A percentile compares a stretch with the other conserved stretches of the same genome.
Conservation (phyloP, 1,140 invertebrate species). For the Pissodes strobi region DNA sequence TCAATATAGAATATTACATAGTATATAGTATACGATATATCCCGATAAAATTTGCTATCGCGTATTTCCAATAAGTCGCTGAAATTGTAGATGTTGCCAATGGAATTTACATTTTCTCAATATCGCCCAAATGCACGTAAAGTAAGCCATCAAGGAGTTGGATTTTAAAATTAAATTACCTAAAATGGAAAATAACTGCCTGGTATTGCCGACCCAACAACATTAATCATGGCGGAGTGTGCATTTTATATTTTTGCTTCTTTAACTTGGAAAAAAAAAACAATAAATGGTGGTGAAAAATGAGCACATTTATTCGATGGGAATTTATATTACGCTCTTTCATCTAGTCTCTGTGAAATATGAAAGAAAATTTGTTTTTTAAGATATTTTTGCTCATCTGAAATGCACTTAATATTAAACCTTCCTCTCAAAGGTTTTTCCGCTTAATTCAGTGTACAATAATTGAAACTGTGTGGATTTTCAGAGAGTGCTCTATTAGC, state of each 20-base stretch:
- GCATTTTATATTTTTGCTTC: constrained; percentile 23
- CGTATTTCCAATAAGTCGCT: no score
- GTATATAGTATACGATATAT: no score
- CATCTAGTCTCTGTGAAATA: background rate
- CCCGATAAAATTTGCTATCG: no score
- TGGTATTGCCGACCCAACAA: background rate
- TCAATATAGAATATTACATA: no score
- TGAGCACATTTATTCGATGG: constrained; percentile 10
- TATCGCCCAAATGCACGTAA: background rate
- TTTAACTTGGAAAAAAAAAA: constrained; percentile 6
- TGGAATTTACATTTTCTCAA: background rate
- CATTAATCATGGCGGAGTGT: constrained; percentile 13
- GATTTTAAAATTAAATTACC: constrained; percentile 6
- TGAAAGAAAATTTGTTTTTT: background rate
- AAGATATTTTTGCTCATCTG: background rate
- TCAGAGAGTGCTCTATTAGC: no score
- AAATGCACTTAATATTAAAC: background rate
- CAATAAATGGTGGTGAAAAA: constrained; percentile 9
- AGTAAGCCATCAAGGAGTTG: background rate
- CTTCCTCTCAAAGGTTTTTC: no score
- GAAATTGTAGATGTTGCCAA: no score
- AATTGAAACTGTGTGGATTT: no score
- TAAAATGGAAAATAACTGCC: background rate
- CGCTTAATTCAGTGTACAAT: no score
- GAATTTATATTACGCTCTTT: constrained; percentile 8